phyloP scores from a whole-genome alignment of 2,113 vertebrate genomes.

The Microcebus lehilahytsara region DNA sequence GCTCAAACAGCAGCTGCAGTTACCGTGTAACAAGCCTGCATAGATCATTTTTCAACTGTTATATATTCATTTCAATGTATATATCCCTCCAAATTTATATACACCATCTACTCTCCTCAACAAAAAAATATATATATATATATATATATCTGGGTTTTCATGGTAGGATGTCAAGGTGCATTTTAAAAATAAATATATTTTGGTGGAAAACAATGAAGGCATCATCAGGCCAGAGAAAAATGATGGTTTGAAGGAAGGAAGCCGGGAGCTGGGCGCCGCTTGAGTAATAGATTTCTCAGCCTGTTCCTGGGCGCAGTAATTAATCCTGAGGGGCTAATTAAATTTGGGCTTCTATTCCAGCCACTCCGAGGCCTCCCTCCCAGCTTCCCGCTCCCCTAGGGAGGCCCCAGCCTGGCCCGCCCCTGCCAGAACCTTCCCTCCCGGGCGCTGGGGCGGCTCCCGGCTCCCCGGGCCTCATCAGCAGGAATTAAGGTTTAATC shows the following conservation, averaged over 20 bases:
- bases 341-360: background rate
- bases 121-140: too few relatives aligned
- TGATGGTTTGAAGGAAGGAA: background rate
- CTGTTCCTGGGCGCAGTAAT: background rate
- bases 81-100: background rate
- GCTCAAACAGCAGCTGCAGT: background rate
- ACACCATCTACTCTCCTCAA: background rate
- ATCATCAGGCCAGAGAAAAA: background rate
- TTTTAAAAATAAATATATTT: slow-evolving; percentile 15
- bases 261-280: background rate
- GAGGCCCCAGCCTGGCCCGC: background rate
- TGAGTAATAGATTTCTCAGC: background rate
- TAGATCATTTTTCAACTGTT: background rate
- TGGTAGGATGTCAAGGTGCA: background rate
- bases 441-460: background rate
- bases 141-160: background rate
- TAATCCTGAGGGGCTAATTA: slow-evolving; percentile 61
- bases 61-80: background rate
- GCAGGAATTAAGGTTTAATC: slow-evolving; percentile 17
- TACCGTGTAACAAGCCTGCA: background rate
- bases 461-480: background rate
- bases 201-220: background rate
- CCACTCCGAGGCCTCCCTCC: background rate
- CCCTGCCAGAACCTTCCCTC: background rate
- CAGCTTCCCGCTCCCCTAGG: background rate